Evolutionary conservation across 2,113 vertebrate species (phyloP).

Genomic region (Marcusenius ussheri): DNA sequence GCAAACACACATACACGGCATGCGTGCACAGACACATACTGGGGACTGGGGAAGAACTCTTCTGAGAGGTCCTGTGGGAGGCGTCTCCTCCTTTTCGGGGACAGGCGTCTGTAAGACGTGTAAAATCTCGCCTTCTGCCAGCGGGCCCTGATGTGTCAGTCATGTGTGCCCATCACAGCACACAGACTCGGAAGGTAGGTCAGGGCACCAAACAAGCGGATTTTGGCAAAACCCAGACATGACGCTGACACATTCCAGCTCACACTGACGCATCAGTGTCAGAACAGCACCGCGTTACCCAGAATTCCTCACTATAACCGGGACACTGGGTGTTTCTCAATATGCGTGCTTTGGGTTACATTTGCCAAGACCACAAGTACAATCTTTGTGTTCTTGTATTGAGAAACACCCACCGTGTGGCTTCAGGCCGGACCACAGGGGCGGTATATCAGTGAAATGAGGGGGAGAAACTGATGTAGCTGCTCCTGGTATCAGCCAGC

Average conservation of each 20-base stretch:
- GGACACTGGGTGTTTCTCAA: not conserved
- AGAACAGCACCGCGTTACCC: not conserved
- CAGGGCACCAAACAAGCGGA: not conserved
- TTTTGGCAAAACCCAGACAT: not conserved
- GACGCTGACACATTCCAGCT: not conserved
- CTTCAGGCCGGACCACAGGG: not conserved
- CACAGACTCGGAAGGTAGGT: not conserved
- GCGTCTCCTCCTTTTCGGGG: not conserved
- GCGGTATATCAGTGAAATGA: not conserved
- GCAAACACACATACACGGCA: too few species aligned
- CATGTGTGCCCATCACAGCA: not conserved
- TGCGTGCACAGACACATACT: not conserved
- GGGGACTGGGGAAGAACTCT: not conserved
- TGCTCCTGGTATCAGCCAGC: not conserved
- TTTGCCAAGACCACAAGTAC: not conserved
- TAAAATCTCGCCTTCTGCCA: not conserved
- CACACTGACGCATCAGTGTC: not conserved
- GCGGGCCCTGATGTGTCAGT: not conserved
- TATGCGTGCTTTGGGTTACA: not conserved
- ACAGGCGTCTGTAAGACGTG: not conserved
- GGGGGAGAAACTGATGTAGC: not conserved
- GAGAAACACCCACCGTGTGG: not conserved
- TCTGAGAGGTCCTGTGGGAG: not conserved
- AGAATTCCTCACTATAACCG: not conserved
- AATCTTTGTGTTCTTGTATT: not conserved